Percentiles rank a stretch among this genome's conserved stretches.
These are phyloP conservation scores for Dasypogon diadema DNA, from an alignment of 2,888 invertebrate species.

Conservation along the genomic window DNA sequence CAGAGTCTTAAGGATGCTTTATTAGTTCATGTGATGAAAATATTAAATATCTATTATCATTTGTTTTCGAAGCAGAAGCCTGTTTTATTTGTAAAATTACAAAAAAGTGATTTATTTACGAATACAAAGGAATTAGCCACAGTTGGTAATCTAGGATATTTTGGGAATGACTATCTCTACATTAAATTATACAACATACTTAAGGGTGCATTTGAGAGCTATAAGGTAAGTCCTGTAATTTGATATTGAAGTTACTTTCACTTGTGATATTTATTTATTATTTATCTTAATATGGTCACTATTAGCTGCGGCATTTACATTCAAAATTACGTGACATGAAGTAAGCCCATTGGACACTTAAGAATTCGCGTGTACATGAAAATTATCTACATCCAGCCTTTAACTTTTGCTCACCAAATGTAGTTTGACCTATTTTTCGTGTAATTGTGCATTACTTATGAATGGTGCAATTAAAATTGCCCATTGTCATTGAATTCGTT, in stretches of 20 bases:
- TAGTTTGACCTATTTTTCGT: too few species aligned
- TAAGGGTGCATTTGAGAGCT: conserved; percentile 86
- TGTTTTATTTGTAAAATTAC: conserved; percentile 62
- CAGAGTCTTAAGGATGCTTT: conserved; percentile 60
- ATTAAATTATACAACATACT: conserved; percentile 86
- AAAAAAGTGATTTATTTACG: conserved; percentile 64
- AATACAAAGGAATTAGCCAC: conserved; percentile 62
- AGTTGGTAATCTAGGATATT: conserved; percentile 71
- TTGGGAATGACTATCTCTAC: conserved; percentile 81
- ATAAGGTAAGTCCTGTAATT: conserved; percentile 75
- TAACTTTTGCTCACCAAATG: too few species aligned
- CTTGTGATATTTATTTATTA: neutral
- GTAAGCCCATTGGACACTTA: too few species aligned
- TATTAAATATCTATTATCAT: conserved; percentile 68
- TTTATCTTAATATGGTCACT: conserved; percentile 1
- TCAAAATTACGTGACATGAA: too few species aligned
- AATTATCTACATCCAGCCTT: too few species aligned
- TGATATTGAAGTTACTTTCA: conserved; percentile 8
- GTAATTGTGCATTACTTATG: too few species aligned
- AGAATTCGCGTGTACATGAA: too few species aligned
- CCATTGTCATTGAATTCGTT: too few species aligned
- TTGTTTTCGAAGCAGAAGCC: conserved; percentile 67
- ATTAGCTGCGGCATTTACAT: too few species aligned
- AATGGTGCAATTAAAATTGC: too few species aligned
- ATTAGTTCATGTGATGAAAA: conserved; percentile 65